Conservation (phyloP, 2,113 vertebrate genomes). For the Ictalurus furcatus region DNA sequence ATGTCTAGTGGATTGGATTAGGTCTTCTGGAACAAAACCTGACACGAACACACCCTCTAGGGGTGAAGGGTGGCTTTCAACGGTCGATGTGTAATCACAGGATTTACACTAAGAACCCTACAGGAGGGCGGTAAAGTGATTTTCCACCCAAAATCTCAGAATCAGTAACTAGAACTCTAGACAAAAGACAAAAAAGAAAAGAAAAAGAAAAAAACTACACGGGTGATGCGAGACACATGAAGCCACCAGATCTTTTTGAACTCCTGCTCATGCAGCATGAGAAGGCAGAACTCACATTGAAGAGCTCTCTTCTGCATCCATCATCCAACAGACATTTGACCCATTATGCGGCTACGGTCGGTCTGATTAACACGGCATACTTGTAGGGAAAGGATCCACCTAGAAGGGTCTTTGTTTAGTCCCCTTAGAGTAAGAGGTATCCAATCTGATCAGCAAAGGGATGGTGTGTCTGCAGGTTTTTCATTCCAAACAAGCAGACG, state of each 20-base stretch:
- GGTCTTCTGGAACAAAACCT: constrained; percentile 34
- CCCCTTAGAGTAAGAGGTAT: background rate
- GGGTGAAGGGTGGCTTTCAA: constrained; percentile 23
- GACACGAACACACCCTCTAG: constrained; percentile 25
- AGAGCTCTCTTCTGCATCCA: background rate
- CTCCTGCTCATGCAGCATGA: background rate
- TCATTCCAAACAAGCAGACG: background rate
- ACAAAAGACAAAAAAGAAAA: background rate
- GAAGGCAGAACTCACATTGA: background rate
- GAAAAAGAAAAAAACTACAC: background rate
- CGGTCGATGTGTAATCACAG: background rate
- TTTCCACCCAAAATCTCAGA: constrained; percentile 4
- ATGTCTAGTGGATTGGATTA: background rate
- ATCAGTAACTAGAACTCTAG: constrained; percentile 7
- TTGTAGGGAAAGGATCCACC: background rate
- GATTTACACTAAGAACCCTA: background rate
- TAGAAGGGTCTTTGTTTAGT: background rate
- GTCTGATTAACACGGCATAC: background rate
- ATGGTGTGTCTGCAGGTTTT: background rate
- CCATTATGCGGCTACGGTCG: too few relatives aligned
- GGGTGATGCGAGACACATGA: background rate
- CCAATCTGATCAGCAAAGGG: background rate
- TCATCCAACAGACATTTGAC: background rate
- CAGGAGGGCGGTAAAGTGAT: background rate
- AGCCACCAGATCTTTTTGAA: background rate